Evolutionary conservation across 2,797 vertebrate species (phyloP).

Genomic region (Neosalanx taihuensis): DNA sequence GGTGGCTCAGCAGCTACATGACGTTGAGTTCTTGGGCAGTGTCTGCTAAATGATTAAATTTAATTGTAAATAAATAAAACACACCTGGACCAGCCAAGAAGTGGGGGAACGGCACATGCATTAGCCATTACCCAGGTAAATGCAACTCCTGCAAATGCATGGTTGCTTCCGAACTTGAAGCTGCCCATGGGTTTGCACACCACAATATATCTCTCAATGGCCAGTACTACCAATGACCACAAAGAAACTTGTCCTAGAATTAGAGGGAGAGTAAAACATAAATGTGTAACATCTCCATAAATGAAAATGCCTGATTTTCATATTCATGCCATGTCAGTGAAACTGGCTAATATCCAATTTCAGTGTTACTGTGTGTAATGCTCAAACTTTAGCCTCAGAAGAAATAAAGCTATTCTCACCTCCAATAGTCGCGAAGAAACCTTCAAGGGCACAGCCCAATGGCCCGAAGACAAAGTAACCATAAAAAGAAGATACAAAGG

Average conservation of each 20-base stretch:
- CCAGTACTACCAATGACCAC: constrained; percentile 71
- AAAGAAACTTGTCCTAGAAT: constrained; percentile 59
- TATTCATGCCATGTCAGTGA: too few species aligned
- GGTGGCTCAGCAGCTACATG: too few species aligned
- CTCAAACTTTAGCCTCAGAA: too few species aligned
- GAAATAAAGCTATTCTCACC: constrained; percentile 52
- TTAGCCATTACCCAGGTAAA: constrained; percentile 80
- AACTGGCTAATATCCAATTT: too few species aligned
- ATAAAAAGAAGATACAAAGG: constrained; percentile 57
- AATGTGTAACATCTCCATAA: not conserved
- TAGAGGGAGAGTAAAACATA: too few species aligned
- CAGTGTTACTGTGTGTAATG: too few species aligned
- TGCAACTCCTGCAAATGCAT: constrained; percentile 65
- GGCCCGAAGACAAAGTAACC: constrained; percentile 78
- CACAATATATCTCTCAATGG: constrained; percentile 72
- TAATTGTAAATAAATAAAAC: too few species aligned
- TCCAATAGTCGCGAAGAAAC: constrained; percentile 78
- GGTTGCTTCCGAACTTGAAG: constrained; percentile 72
- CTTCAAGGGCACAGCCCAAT: constrained; percentile 65
- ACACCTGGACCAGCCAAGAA: constrained; percentile 72
- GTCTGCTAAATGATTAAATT: too few species aligned
- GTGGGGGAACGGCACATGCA: constrained; percentile 59
- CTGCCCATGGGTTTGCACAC: constrained; percentile 85
- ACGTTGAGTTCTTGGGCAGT: too few species aligned
- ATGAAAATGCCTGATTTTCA: too few species aligned